Base-by-base conservation (phyloP, 2,888 invertebrate genomes). In the Caenorhabditis sp. region DNA sequence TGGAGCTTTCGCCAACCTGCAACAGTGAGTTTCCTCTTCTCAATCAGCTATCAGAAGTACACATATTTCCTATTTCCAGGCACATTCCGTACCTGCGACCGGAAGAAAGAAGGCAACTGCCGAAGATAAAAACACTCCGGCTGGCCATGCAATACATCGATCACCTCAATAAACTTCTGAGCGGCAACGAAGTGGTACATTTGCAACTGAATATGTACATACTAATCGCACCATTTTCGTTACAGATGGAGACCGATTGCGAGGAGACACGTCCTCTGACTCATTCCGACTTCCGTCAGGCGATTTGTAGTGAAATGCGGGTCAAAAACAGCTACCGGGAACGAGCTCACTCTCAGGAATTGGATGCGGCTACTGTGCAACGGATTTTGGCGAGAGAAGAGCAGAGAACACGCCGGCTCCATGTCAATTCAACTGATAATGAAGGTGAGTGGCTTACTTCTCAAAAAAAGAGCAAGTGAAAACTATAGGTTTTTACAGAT, bases 41-140 rank as follows among this genome's bases (percentile, higher is more conserved):
- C 27, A 6, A 30, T 26, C 35, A 4, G 1, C 7, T 17, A 32
- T 2, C 17, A 20, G 37, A 13, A 35, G n/a, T 17, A 27, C 15
- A n/a, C 27, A 24, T n/a, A 9, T 30, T 15, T 11, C 22, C 17
- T n/a, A 39, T 22, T 61, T 74, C 43, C 58, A 75, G 75, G 22
- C 62, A 15, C 11, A 76, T 76, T n/a, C 76, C 76, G 8, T 76
- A 65, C 30, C 27, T 76, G 13, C 46, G 20, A 22, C 46, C 50
- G 5, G 52, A 70, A n/a, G 63, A 76, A 27, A 48, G 65, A 26
- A 27, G 43, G 24, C 41, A 45, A 11, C 30, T 75, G 24, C 74
- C 80, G 7, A 74, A 77, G 30, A 80, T 80, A 62, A 77, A 80
- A 26, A 80, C 80, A 5, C 62, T 80, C 2, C 70, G 77, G 1